Evolutionary conservation across 2,797 vertebrate genomes (phyloP).

Genomic region (Carcharodon carcharias): DNA sequence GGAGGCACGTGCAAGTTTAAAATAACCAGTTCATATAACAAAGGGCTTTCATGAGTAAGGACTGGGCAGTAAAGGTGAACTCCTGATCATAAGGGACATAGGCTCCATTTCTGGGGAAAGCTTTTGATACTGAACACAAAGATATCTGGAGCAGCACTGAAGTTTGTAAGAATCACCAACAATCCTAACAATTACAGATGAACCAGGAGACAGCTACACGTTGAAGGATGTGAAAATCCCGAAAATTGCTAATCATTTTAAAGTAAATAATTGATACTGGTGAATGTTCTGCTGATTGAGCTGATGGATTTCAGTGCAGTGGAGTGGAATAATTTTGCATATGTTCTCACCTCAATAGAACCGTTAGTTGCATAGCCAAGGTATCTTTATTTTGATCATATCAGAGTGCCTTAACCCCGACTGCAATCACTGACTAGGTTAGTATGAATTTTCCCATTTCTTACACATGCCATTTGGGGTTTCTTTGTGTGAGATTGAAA

Average conservation of each 20-base stretch:
- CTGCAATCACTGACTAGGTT: no score
- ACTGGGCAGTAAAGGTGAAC: background rate
- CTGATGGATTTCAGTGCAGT: background rate
- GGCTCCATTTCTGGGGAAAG: background rate
- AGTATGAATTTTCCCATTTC: background rate
- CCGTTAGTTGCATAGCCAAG: background rate
- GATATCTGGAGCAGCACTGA: background rate
- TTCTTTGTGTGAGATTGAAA: background rate
- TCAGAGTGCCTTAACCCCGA: background rate
- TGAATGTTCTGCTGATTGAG: background rate
- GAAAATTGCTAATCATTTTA: background rate
- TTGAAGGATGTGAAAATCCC: background rate
- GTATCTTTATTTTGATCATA: background rate
- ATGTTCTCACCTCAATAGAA: background rate
- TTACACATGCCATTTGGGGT: background rate
- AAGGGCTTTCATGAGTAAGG: background rate
- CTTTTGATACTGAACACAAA: background rate
- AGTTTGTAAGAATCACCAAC: background rate
- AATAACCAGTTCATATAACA: background rate
- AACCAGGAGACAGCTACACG: background rate
- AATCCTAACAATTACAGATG: background rate
- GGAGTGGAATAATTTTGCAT: background rate
- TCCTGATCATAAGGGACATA: background rate
- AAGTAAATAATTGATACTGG: background rate
- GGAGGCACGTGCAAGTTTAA: background rate